Percentiles rank a stretch among this genome's conserved stretches.
phyloP scores from a whole-genome alignment of 2,888 invertebrate genomes.

The Protonemura montana region DNA sequence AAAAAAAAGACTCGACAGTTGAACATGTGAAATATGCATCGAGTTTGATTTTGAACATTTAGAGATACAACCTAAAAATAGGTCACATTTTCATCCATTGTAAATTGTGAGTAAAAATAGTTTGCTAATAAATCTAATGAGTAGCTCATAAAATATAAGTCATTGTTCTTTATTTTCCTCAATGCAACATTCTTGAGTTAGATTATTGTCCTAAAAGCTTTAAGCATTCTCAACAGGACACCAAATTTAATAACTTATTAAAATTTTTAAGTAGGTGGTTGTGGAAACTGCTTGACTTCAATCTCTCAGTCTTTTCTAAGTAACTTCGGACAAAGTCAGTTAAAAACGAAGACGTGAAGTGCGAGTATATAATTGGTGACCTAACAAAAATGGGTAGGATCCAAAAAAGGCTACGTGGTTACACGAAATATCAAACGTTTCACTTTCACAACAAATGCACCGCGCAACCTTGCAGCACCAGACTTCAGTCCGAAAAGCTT shows the following conservation, averaged over 20 bases:
- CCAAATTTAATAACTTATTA: background rate
- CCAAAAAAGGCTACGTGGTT: background rate
- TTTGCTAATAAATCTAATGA: background rate
- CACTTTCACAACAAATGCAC: no score
- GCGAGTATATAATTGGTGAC: background rate
- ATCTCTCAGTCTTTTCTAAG: no score
- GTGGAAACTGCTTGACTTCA: background rate
- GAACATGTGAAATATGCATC: no score
- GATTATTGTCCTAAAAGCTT: background rate
- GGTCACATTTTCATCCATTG: no score
- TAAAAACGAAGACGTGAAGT: background rate
- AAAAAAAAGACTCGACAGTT: background rate
- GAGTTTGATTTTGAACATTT: no score
- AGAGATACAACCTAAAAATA: no score
- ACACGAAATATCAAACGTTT: background rate
- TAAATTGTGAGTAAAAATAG: background rate
- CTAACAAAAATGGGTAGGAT: background rate
- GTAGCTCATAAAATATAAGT: background rate
- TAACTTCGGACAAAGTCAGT: no score
- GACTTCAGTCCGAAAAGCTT: background rate
- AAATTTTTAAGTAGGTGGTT: background rate
- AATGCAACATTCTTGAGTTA: background rate
- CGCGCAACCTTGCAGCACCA: background rate
- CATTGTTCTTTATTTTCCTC: background rate
- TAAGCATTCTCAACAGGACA: background rate